Percentiles rank a stretch among this genome's conserved stretches.
Evolutionary conservation across 2,888 invertebrate genomes (phyloP).

Genomic region (Cyclophora albipunctata): DNA sequence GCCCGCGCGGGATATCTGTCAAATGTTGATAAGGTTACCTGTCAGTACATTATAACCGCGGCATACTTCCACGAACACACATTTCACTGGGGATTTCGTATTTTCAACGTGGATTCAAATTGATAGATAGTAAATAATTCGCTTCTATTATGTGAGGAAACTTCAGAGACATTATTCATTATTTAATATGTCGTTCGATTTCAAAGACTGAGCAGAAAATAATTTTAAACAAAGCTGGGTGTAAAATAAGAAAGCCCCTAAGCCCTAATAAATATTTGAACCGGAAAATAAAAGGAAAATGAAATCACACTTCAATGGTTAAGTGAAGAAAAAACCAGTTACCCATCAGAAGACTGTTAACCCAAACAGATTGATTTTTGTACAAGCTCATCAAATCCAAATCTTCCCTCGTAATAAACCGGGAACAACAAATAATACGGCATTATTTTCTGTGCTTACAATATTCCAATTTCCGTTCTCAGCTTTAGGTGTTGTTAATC

Average conservation of each 20-base stretch:
- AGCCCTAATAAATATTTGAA: too few species aligned
- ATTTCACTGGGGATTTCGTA: not conserved
- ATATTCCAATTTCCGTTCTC: conserved; percentile 36
- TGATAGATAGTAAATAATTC: too few species aligned
- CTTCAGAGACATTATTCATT: too few species aligned
- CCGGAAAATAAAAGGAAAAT: too few species aligned
- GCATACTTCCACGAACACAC: conserved; percentile 3
- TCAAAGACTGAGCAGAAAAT: too few species aligned
- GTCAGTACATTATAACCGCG: conserved; percentile 21
- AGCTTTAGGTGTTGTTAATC: conserved; percentile 32
- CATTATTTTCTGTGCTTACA: conserved; percentile 24
- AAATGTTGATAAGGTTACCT: conserved; percentile 34
- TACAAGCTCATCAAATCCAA: conserved; percentile 20
- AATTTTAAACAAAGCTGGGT: too few species aligned
- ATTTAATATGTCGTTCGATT: too few species aligned
- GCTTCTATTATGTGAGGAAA: too few species aligned
- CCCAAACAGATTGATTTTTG: conserved; percentile 23
- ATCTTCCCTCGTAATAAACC: conserved; percentile 17
- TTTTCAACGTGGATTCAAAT: not conserved
- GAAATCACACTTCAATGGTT: too few species aligned
- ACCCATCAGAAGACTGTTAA: conserved; percentile 9
- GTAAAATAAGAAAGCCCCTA: too few species aligned
- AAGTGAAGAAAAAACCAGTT: conserved; percentile 1
- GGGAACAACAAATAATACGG: conserved; percentile 15
- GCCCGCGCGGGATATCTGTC: conserved; percentile 18